Conservation (phyloP, 2,797 vertebrate genomes). For the Pipistrellus pipistrellus region DNA sequence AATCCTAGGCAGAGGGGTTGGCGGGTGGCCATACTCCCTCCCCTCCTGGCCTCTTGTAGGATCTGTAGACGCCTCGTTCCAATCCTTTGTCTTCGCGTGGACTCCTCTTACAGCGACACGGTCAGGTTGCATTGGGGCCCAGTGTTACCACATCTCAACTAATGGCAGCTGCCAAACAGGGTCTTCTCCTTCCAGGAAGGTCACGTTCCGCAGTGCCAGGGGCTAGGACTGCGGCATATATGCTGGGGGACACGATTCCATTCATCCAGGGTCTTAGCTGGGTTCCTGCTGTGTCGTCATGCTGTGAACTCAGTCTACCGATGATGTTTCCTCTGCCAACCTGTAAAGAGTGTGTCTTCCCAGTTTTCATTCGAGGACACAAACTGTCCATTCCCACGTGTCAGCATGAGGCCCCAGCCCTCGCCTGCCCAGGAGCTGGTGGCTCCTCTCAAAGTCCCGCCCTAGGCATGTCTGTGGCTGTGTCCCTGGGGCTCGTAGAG, state of each 20-base stretch:
- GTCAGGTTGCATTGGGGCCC: not conserved
- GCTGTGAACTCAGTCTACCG: not conserved
- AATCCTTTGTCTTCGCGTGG: rapidly evolving
- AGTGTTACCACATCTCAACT: rapidly evolving
- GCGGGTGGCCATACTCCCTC: not conserved
- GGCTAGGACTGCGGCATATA: rapidly evolving
- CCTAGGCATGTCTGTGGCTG: rapidly evolving
- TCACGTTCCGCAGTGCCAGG: rapidly evolving
- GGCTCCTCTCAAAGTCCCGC: not conserved
- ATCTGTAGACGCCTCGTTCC: too few relatives aligned
- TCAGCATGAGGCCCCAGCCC: not conserved
- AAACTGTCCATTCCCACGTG: rapidly evolving
- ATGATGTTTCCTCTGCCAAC: not conserved
- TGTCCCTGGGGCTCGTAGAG: not conserved
- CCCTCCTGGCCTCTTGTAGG: not conserved
- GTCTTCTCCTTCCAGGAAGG: too few relatives aligned
- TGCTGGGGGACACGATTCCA: not conserved
- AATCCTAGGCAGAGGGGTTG: rapidly evolving
- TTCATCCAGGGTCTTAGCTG: rapidly evolving
- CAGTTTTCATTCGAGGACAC: too few relatives aligned
- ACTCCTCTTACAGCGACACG: not conserved
- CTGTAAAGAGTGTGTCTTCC: rapidly evolving
- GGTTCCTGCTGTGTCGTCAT: rapidly evolving
- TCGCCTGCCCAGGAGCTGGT: too few relatives aligned
- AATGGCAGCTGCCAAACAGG: rapidly evolving